phyloP scores from a whole-genome alignment of 2,888 invertebrate species.

The Parochlus steinenii region DNA sequence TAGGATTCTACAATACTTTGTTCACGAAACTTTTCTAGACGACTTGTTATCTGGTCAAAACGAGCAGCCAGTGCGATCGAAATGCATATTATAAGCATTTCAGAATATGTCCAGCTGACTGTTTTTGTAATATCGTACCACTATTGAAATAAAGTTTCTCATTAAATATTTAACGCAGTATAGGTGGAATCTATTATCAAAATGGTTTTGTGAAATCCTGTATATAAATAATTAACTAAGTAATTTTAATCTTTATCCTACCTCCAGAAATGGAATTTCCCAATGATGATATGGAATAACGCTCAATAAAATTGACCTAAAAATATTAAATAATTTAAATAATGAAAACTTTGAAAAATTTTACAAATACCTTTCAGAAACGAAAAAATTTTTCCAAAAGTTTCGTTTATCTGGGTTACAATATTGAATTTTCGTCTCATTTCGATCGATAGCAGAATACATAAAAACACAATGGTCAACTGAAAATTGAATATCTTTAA shows the following conservation, averaged over 20 bases:
- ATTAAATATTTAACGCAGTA: no score
- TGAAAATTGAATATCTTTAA: no score
- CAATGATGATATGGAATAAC: conserved; percentile 3
- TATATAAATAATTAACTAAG: no score
- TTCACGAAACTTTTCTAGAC: conserved; percentile 3
- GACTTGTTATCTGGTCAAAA: conserved; percentile 7
- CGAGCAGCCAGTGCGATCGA: conserved; percentile 4
- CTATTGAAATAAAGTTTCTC: no score
- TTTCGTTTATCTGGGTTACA: conserved; percentile 6
- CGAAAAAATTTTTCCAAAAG: conserved; percentile 4
- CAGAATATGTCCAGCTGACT: conserved; percentile 8
- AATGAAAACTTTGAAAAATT: no score
- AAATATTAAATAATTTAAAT: no score
- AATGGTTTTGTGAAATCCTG: no score
- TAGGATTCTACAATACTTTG: conserved; percentile 3
- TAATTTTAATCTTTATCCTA: no score
- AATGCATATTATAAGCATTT: conserved; percentile 2
- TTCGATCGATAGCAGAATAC: conserved; percentile 1
- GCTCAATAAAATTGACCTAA: no score
- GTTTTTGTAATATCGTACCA: conserved; percentile 9
- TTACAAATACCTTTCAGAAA: no score
- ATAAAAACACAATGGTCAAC: conserved; percentile 8
- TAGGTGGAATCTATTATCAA: no score
- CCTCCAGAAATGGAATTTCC: conserved; percentile 6
- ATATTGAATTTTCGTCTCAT: neutral